Conservation (phyloP, 2,888 invertebrate species). For the Drosophila kuntzei region DNA sequence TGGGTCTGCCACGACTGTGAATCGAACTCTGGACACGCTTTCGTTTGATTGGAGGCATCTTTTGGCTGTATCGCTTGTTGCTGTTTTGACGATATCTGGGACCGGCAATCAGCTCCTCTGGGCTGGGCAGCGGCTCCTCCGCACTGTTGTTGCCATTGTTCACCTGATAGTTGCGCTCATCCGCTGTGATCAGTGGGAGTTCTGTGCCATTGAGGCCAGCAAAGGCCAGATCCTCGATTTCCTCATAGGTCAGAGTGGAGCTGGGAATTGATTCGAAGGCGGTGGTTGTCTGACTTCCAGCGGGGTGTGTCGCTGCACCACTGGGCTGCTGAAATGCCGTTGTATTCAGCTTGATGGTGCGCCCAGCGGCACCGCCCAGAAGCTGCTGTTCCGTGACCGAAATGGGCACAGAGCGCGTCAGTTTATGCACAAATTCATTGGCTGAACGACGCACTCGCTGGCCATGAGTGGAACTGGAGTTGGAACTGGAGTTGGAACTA, state of each 20-base stretch:
- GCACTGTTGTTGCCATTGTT: conserved; percentile 40
- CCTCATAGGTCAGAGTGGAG: conserved; percentile 64
- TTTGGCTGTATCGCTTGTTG: conserved; percentile 54
- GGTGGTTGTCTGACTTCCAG: conserved; percentile 17
- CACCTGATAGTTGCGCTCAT: conserved; percentile 49
- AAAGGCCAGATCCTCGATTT: conserved; percentile 83
- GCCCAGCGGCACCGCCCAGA: conserved; percentile 59
- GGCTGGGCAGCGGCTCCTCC: conserved; percentile 81
- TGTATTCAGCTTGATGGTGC: conserved; percentile 80
- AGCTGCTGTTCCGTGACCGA: conserved; percentile 70
- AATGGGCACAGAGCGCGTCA: conserved; percentile 79
- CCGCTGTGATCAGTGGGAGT: conserved; percentile 39
- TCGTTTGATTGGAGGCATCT: conserved; percentile 67
- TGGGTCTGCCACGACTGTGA: conserved; percentile 51
- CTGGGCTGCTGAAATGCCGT: conserved; percentile 76
- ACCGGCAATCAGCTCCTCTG: conserved; percentile 82
- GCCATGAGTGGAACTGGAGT: not conserved
- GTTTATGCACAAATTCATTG: conserved; percentile 80
- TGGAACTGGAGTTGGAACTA: not conserved
- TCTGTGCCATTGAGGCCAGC: conserved; percentile 83
- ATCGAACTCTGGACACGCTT: conserved; percentile 72
- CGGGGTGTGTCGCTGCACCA: conserved; percentile 25
- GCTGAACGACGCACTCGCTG: conserved; percentile 65
- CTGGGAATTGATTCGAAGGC: conserved; percentile 6
- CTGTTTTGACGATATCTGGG: conserved; percentile 80